Base-by-base conservation (phyloP, 1,140 invertebrate species). In the Oreohelix idahoensis region DNA sequence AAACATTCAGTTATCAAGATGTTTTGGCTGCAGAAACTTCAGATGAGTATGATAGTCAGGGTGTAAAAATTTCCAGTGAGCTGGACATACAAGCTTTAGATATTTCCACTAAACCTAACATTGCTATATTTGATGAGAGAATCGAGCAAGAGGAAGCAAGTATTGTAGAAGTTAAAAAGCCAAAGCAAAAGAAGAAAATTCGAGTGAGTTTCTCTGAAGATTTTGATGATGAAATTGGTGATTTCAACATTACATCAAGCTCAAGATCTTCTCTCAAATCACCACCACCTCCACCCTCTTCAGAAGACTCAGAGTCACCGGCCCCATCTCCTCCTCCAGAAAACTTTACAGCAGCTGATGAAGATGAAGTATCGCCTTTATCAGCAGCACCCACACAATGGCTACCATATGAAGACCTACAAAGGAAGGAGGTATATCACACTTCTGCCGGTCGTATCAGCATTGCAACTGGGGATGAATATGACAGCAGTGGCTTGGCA, bases 371-470 rank as follows among this genome's bases (percentile, higher is more conserved):
- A 23, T 23, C 51, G 23, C 51, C 51, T 2, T 45, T 73, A 45
- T n/a, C 38, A 73, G 38, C 36, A 15, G 17, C 1, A n/a, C 38
- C 39, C 20, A 26, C 36, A 73, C 36, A 39, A 23, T n/a, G 0
- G 29, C 1, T 13, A 66, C 29, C 63, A 32, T 1, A 39, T 26
- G 13, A 73, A 23, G 36, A 42, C 23, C 73, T 53, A 29, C 77
- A 73, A 51, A 80, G 75, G 63, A 88, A 86, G 45, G 89, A 90
- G 78, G 83, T 89, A n/a, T 89, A 85, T 58, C 84, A 84, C 36
- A 89, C 88, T 15, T 84, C 86, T 23, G 87, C 86, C 35, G 89
- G 89, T 0, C 76, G 86, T 26, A 88, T 89, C 69, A 90, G 89
- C 66, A 87, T 90, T 26, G 73, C 83, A 8, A 78, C 79, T 49